Evolutionary conservation across 2,888 invertebrate species (phyloP).

Genomic region (Dusona sp.): DNA sequence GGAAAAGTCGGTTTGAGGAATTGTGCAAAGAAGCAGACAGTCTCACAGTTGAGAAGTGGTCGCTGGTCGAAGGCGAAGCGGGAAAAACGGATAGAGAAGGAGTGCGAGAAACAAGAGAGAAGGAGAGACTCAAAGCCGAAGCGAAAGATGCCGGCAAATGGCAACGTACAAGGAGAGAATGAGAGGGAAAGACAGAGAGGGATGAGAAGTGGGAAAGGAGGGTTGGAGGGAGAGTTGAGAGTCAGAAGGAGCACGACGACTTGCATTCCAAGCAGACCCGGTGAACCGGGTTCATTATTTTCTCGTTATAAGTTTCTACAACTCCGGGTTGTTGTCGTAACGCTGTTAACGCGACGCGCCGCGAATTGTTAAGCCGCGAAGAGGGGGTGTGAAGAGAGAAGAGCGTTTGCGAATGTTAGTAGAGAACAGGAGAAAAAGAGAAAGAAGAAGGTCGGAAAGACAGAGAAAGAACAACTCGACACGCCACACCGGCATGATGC

Average conservation of each 20-base stretch:
- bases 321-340: slow-evolving; percentile 84
- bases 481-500: slow-evolving; percentile 22
- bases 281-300: slow-evolving; percentile 84
- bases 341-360: slow-evolving; percentile 83
- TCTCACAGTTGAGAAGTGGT: slow-evolving; percentile 42
- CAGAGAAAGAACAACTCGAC: slow-evolving; percentile 16
- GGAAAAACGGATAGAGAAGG: slow-evolving; percentile 52
- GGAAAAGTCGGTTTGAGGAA: slow-evolving; percentile 12
- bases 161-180: slow-evolving; percentile 54
- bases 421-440: slow-evolving; percentile 22
- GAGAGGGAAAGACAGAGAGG: slow-evolving; percentile 28
- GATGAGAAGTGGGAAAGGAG: slow-evolving; percentile 48
- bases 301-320: slow-evolving; percentile 84
- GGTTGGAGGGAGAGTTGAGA: slow-evolving; percentile 43
- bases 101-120: slow-evolving; percentile 3
- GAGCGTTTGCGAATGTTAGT: slow-evolving; percentile 21
- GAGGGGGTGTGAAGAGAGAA: slow-evolving; percentile 17
- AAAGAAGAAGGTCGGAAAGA: slow-evolving; percentile 28
- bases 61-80: slow-evolving; percentile 42
- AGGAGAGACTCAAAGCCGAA: slow-evolving; percentile 26
- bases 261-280: slow-evolving; percentile 83
- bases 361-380: slow-evolving; percentile 81
- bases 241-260: slow-evolving; percentile 73
- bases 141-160: slow-evolving; percentile 15
- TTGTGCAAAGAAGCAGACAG: slow-evolving; percentile 33